A percentile compares a stretch with the other conserved stretches of the same genome.
Conservation (phyloP, 2,797 vertebrate species). For the Falco naumanni region DNA sequence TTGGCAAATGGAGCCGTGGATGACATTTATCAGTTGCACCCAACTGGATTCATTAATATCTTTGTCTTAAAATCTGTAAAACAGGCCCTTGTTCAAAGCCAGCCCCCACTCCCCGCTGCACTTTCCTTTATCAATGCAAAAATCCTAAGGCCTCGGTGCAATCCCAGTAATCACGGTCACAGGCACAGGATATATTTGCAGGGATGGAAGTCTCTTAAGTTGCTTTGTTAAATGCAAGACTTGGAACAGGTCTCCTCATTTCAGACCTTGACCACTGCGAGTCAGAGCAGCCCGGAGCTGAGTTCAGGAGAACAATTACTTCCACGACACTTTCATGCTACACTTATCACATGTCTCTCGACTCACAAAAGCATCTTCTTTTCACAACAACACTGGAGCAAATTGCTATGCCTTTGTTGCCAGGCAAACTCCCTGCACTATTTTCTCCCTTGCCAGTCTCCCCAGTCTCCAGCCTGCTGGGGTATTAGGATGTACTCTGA, state of each 20-base stretch:
- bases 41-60: not conserved
- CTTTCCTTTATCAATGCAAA: not conserved
- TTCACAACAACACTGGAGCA: conserved; percentile 9
- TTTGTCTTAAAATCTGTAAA: not conserved
- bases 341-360: conserved; percentile 11
- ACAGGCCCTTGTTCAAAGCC: not conserved
- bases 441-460: conserved; percentile 13
- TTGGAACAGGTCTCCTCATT: not conserved
- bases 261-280: conserved; percentile 15
- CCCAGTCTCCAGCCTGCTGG: not conserved
- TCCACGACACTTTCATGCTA: not conserved
- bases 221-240: not conserved
- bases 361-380: conserved; percentile 42
- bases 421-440: not conserved
- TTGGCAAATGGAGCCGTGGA: rapidly evolving
- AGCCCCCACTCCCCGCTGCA: not conserved
- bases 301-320: conserved; percentile 11
- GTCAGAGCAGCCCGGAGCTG: conserved; percentile 8
- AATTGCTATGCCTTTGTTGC: conserved; percentile 31
- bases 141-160: not conserved
- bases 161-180: not conserved
- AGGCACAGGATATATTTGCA: not conserved
- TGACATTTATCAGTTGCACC: not conserved
- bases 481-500: conserved; percentile 12
- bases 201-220: not conserved